Percentiles rank a stretch among this genome's conserved stretches.
phyloP scores from a whole-genome alignment of 2,113 vertebrate species.

The Thomomys bottae region DNA sequence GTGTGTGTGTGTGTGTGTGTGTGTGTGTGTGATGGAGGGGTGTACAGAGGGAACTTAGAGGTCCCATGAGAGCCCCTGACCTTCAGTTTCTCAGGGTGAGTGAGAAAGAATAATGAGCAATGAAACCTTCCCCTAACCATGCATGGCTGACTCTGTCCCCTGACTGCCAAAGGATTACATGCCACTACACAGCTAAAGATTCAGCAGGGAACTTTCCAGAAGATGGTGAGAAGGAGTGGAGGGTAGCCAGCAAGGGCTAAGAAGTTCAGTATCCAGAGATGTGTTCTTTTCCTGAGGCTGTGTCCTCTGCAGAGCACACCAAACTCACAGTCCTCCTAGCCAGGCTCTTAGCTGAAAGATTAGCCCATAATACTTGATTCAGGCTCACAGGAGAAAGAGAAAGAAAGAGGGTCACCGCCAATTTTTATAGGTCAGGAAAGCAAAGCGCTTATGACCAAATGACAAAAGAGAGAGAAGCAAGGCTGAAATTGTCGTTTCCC shows the following conservation, averaged over 20 bases:
- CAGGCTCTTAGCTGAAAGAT: not conserved
- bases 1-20: not conserved
- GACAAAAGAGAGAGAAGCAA: not conserved
- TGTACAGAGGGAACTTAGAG: not conserved
- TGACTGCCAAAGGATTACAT: not conserved
- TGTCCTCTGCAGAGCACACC: not conserved
- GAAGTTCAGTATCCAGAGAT: not conserved
- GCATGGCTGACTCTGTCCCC: not conserved
- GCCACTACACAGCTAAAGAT: not conserved
- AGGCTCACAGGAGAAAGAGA: not conserved
- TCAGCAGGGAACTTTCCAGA: not conserved
- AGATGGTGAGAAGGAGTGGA: not conserved
- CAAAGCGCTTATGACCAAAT: not conserved
- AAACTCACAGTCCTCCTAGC: not conserved
- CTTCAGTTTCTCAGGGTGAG: no score
- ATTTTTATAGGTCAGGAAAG: not conserved
- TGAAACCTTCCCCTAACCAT: not conserved
- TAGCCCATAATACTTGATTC: not conserved
- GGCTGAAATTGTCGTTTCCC: not conserved
- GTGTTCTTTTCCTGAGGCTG: not conserved
- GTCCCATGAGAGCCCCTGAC: no score
- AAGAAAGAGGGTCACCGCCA: not conserved
- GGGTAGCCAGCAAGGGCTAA: not conserved
- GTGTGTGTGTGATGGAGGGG: not conserved
- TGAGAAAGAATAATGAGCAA: not conserved